Percentiles rank a stretch among this genome's conserved stretches.
phyloP scores from a whole-genome alignment of 1,140 invertebrate genomes.

The Drosophila virilis region DNA sequence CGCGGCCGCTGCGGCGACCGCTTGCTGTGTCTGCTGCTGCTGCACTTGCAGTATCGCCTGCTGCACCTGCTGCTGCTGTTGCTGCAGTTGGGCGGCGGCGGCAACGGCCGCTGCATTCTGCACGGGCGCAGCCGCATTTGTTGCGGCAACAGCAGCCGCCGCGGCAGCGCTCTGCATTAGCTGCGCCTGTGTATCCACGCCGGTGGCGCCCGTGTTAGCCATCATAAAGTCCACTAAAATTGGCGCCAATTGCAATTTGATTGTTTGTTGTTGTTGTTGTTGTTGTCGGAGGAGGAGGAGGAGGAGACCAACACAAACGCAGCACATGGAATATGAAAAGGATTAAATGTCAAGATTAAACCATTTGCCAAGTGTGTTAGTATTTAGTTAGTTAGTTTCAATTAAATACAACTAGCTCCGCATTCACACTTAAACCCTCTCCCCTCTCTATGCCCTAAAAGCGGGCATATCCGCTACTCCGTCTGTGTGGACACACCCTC shows the following conservation, averaged over 20 bases:
- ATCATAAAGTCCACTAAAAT: slow-evolving; percentile 82
- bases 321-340: slow-evolving; percentile 66
- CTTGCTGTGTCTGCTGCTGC: slow-evolving; percentile 86
- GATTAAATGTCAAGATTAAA: slow-evolving; percentile 80
- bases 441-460: too few relatives aligned
- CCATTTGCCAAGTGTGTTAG: slow-evolving; percentile 73
- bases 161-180: slow-evolving; percentile 87
- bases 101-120: slow-evolving; percentile 84
- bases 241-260: slow-evolving; percentile 22
- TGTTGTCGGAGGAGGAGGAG: slow-evolving; percentile 14
- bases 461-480: too few relatives aligned
- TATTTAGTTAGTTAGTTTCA: slow-evolving; percentile 2
- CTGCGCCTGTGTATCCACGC: slow-evolving; percentile 86
- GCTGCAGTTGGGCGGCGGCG: slow-evolving; percentile 89
- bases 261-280: slow-evolving; percentile 38
- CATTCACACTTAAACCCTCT: too few relatives aligned
- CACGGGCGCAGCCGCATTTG: slow-evolving; percentile 91
- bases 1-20: slow-evolving; percentile 87
- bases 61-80: slow-evolving; percentile 82
- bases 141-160: slow-evolving; percentile 70
- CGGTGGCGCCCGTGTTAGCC: slow-evolving; percentile 85
- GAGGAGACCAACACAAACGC: slow-evolving; percentile 59
- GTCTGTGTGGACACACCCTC: too few relatives aligned
- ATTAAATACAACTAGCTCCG: neutral
- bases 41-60: slow-evolving; percentile 83